A percentile compares a stretch with the other conserved stretches of the same genome.
Conservation (phyloP, 2,113 vertebrate genomes). For the Tupaia tana region DNA sequence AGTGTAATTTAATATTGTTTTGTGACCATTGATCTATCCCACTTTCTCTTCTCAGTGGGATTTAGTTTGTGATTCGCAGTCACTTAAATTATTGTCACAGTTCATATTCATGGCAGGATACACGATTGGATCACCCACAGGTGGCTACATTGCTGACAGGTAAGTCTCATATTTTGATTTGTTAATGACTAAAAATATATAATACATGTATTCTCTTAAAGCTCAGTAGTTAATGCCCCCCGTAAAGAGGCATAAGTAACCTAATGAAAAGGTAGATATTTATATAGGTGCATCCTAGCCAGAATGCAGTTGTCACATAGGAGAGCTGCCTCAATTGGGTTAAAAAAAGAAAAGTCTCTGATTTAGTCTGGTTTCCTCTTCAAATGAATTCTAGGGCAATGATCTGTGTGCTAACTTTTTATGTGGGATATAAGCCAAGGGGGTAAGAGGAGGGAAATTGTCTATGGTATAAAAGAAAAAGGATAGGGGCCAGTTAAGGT, state of each 20-base stretch:
- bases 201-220: neutral
- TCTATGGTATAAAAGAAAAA: neutral
- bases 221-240: neutral
- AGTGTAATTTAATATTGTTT: too few species aligned
- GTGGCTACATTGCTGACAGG: neutral
- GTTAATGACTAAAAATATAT: neutral
- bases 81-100: neutral
- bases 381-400: neutral
- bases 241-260: neutral
- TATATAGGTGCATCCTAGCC: neutral
- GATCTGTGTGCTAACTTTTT: neutral
- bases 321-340: neutral
- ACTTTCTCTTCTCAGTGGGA: neutral
- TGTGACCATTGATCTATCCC: too few species aligned
- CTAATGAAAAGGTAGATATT: neutral
- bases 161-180: neutral
- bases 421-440: neutral
- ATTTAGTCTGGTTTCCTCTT: neutral
- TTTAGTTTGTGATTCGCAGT: neutral
- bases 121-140: neutral
- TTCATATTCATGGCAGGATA: neutral
- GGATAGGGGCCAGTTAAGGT: neutral
- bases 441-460: neutral
- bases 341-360: neutral
- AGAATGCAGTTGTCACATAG: neutral